A percentile compares a stretch with the other conserved stretches of the same genome.
phyloP scores from a whole-genome alignment of 2,888 invertebrate genomes.

The Diaphora mendica region DNA sequence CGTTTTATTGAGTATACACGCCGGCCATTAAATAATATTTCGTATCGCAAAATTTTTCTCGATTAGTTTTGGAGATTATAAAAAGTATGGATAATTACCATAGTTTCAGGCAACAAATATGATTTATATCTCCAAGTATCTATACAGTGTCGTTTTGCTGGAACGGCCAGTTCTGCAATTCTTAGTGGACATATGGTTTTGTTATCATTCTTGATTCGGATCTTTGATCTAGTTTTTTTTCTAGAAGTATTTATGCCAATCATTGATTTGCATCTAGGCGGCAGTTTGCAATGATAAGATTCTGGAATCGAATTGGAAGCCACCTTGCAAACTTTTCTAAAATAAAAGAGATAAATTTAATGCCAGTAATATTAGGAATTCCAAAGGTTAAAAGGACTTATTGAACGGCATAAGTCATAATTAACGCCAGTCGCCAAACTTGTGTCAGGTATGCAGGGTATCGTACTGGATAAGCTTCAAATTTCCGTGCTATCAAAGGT shows the following conservation, averaged over 20 bases:
- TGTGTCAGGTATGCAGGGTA: background rate
- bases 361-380: background rate
- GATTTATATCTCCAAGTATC: conserved; percentile 73
- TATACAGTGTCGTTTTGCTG: conserved; percentile 75
- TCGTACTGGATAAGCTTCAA: background rate
- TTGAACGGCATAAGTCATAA: background rate
- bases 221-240: background rate
- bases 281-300: conserved; percentile 5
- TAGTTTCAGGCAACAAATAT: conserved; percentile 65
- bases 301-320: background rate
- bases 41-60: background rate
- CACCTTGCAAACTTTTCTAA: conserved; percentile 16
- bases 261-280: background rate
- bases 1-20: too few species aligned
- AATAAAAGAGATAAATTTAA: background rate
- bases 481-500: background rate
- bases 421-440: background rate
- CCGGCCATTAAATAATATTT: background rate
- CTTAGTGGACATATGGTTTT: conserved; percentile 65
- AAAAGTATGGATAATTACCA: conserved; percentile 57
- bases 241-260: conserved; percentile 7
- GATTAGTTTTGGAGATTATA: background rate
- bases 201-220: conserved; percentile 23
- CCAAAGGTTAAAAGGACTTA: background rate
- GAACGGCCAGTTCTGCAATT: conserved; percentile 72